Base-by-base conservation (phyloP, 2,113 vertebrate species). In the Lepus americanus region DNA sequence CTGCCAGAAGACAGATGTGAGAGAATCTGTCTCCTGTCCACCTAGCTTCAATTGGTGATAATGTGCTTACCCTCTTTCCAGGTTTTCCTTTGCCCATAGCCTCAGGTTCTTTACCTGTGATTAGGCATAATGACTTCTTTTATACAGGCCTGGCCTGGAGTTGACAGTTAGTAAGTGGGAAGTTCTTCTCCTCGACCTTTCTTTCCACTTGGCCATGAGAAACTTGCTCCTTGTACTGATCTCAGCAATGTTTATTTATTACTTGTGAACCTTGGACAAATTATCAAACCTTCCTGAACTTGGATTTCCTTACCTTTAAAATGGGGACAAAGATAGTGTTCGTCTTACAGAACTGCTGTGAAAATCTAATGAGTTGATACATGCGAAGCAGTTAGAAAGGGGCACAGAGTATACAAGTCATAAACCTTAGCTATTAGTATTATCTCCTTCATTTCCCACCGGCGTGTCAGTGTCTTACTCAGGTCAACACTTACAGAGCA, bases 141-240 rank as follows among this genome's bases (percentile, higher is more conserved):
- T n/a, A 16, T 23, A 51, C 20, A 74, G 66, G 33, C 25, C n/a
- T 20, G 8, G 44, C 19, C n/a, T 66, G 80, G 22, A 77, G 31
- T 3, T 93, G 73, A 64, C 44, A 77, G 16, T 44, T 27, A 86
- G n/a, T 72, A 83, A 82, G 61, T 14, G 64, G 69, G 31, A 90
- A 67, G 61, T 53, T 63, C 63, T 69, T 92, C n/a, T 84, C 25
- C 72, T 55, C 67, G 85, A n/a, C 27, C 14, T 59, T 73, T 61
- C 51, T 94, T 96, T 93, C 81, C 31, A 85, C 2, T 72, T 88
- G 86, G 59, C 87, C 88, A 4, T 90, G 76, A 94, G 39, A 76
- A 89, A 64, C 10, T 31, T 81, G 27, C 89, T 82, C n/a, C 64
- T 89, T 49, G n/a, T 87, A 74, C 44, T 66, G 33, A 49, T 63